Conservation (phyloP, 2,797 vertebrate species). For the Pelobates cultripes region DNA sequence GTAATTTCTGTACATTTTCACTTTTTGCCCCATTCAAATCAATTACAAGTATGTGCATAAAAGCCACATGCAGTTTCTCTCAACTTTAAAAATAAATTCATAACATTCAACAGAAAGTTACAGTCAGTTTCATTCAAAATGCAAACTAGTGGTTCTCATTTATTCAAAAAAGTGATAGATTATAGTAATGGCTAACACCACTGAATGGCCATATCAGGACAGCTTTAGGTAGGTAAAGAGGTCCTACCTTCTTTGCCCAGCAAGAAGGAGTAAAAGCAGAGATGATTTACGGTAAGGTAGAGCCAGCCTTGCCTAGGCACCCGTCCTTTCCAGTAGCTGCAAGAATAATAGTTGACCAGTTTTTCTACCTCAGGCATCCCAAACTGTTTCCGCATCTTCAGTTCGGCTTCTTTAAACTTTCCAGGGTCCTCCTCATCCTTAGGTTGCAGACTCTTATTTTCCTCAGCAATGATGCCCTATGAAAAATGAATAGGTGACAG, state of each 20-base stretch:
- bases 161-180: no score
- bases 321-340: slow-evolving; percentile 95
- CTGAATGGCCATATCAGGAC: neutral
- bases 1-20: no score
- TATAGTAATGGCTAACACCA: no score
- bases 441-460: slow-evolving; percentile 84
- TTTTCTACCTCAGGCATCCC: slow-evolving; percentile 96
- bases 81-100: no score
- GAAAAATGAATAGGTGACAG: neutral
- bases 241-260: slow-evolving; percentile 91
- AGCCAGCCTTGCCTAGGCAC: slow-evolving; percentile 96
- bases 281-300: slow-evolving; percentile 93
- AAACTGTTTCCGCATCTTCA: slow-evolving; percentile 94
- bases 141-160: no score
- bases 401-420: slow-evolving; percentile 93
- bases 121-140: no score
- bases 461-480: slow-evolving; percentile 95
- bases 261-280: slow-evolving; percentile 96
- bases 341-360: slow-evolving; percentile 96
- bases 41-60: no score
- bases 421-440: slow-evolving; percentile 90
- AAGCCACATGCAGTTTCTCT: no score
- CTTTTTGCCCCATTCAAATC: no score
- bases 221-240: neutral
- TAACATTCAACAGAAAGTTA: no score